Evolutionary conservation across 1,140 invertebrate species (phyloP).

Genomic region (Wiebesia pumilae): DNA sequence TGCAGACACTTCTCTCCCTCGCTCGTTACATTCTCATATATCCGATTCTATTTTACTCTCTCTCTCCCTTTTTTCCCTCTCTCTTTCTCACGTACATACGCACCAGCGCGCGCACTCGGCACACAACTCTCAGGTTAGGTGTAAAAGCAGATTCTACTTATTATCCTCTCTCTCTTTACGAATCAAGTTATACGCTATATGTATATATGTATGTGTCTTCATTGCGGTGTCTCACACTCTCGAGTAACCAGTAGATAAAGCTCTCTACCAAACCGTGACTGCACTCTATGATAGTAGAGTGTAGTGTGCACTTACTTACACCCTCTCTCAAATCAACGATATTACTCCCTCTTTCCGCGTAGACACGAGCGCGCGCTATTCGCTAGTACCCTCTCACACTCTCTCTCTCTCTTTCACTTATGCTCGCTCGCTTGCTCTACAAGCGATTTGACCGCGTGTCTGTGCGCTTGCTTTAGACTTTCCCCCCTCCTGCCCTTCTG

Average conservation of each 20-base stretch:
- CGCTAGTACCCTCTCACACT: neutral
- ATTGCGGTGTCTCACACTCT: neutral
- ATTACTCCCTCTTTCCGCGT: constrained; percentile 36
- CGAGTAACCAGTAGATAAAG: constrained; percentile 48
- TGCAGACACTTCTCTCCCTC: neutral
- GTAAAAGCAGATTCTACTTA: neutral
- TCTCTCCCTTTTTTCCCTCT: neutral
- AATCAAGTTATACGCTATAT: too few species aligned
- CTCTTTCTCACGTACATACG: neutral
- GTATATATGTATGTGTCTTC: neutral
- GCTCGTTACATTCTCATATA: constrained; percentile 1
- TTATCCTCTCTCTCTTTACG: neutral
- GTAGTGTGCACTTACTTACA: neutral
- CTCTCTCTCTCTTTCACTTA: constrained; percentile 24
- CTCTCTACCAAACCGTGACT: constrained; percentile 59
- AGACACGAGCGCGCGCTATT: constrained; percentile 13
- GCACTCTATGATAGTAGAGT: neutral
- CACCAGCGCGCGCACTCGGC: neutral
- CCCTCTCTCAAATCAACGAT: neutral
- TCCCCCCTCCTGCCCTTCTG: constrained; percentile 33
- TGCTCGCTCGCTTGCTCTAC: constrained; percentile 41
- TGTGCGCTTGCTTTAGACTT: neutral
- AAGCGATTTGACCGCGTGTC: constrained; percentile 53
- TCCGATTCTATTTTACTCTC: neutral
- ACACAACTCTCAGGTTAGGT: neutral